Base-by-base conservation (phyloP, 1,140 invertebrate species). In the Chymomyza costata region DNA sequence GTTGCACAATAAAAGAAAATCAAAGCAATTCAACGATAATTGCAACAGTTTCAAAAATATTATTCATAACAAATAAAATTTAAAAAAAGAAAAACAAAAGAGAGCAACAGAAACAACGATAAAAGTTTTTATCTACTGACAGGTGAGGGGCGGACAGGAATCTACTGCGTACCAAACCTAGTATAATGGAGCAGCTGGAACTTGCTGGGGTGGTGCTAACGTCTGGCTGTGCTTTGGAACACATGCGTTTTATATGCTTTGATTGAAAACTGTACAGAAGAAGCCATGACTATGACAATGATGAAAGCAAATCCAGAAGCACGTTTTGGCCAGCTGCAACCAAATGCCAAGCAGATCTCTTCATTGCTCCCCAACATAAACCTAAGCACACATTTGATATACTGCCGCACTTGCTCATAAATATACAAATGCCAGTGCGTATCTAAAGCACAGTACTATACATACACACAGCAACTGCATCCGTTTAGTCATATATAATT, bases 21-120 rank as follows among this genome's bases (percentile, higher is more conserved):
- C 55, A 59, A 59, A 64, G 59, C 47, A 67, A 64, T 67, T 55
- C 56, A 51, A 65, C 30, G 37, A 60, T 51, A 65, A 65, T 64
- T 67, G 64, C 54, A 63, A 49, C 53, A 45, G 46, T 39, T 52
- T 48, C 47, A 50, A n/a, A n/a, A 54, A 31, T 49, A 37, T 49
- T 39, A 30, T 49, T 58, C 40, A 58, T 31, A 19, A 30, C 6
- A n/a, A n/a, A n/a, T n/a, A n/a, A n/a, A n/a, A n/a, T n/a, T n/a
- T n/a, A n/a, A n/a, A 37, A 52, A 44, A 39, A 3, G 3, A 49
- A 51, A 43, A 17, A 21, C 49, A 51, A 17, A 5, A n/a, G n/a
- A n/a, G n/a, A n/a, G n/a, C 13, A 13, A 6, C 6, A 18, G 16
- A 39, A 28, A 28, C 25, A 28, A 28, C 25, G 10, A 28, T 5